Percentiles rank a stretch among this genome's conserved stretches.
These are phyloP conservation scores for Halcyon malimbica DNA, from an alignment of 2,113 vertebrate species.

Conservation along the genomic window DNA sequence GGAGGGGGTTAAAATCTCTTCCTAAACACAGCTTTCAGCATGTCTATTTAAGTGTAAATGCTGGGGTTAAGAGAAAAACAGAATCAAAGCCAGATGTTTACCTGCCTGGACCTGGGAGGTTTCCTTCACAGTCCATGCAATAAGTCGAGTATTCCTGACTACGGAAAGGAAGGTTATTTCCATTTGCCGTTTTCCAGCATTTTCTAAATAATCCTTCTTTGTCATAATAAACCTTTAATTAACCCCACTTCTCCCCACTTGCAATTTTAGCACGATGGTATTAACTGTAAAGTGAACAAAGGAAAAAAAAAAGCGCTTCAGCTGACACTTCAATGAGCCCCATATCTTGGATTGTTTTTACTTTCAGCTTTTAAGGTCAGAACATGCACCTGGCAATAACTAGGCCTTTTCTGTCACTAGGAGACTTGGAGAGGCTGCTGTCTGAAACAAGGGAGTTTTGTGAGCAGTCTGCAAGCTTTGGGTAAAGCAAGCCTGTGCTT, in stretches of 20 bases:
- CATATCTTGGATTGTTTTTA: background rate
- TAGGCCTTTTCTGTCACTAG: background rate
- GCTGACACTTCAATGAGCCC: background rate
- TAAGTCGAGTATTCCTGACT: background rate
- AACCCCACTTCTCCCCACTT: background rate
- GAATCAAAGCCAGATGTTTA: constrained; percentile 34
- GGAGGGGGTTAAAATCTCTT: constrained; percentile 14
- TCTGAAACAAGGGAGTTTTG: background rate
- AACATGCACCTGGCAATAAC: background rate
- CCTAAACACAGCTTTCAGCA: constrained; percentile 42
- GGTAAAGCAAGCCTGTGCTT: background rate
- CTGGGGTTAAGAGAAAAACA: background rate
- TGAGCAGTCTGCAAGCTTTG: background rate
- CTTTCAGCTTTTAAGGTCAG: background rate
- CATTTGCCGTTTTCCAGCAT: background rate
- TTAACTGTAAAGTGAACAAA: background rate
- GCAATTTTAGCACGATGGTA: background rate
- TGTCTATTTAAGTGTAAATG: background rate
- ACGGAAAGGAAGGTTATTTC: background rate
- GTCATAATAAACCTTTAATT: background rate
- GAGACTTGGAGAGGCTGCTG: background rate
- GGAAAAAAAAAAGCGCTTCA: background rate
- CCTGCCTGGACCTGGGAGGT: background rate
- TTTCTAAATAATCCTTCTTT: background rate
- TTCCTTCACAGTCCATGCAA: background rate